Base-by-base conservation (phyloP, 2,888 invertebrate genomes). In the Yponomeuta plumbellus region DNA sequence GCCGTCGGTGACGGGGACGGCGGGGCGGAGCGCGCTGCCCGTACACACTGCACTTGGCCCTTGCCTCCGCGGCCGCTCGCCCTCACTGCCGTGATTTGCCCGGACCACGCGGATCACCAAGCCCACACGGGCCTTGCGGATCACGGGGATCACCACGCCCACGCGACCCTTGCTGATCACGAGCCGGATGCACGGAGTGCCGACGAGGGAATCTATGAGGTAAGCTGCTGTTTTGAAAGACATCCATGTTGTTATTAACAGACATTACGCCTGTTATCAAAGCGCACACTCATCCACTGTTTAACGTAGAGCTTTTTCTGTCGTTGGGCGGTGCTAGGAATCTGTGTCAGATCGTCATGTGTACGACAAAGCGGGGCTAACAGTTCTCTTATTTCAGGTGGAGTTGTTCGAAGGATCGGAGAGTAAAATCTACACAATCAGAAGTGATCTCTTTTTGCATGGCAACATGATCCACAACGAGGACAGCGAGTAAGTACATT, bases 41-140 rank as follows among this genome's bases (percentile, higher is more conserved):
- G 91, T 67, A 91, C 91, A 70, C 90, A 92, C 77, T 87, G 86
- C 79, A 85, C 91, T 70, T 92, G 91, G 91, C 90, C 90, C 69
- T 76, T 89, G 67, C 68, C 70, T 67, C 74, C 44, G 44, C 44
- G 44, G 3, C 44, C 44, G 70, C 71, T 66, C 70, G 52, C 68
- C 66, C 8, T 34, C 34, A 34, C 34, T 10, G 34, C 34, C 34
- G 34, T 34, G 34, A 34, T 34, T 10, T 8, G 63, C 70, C 66
- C 39, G 70, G 69, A 26, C 71, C 71, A 66, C 69, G 52, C 68
- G 66, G 63, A 69, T 66, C 34, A 69, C 69, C 17, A 59, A 11
- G n/a, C 8, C 66, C 39, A 69, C 69, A 11, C 67, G 22, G 13
- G 6, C 26, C 44, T 13, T 21, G 40, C 52, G 59, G 69, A 26